These are phyloP conservation scores for Parapristionchus giblindavisi DNA, from an alignment of 2,888 invertebrate species.

Conservation along the genomic window DNA sequence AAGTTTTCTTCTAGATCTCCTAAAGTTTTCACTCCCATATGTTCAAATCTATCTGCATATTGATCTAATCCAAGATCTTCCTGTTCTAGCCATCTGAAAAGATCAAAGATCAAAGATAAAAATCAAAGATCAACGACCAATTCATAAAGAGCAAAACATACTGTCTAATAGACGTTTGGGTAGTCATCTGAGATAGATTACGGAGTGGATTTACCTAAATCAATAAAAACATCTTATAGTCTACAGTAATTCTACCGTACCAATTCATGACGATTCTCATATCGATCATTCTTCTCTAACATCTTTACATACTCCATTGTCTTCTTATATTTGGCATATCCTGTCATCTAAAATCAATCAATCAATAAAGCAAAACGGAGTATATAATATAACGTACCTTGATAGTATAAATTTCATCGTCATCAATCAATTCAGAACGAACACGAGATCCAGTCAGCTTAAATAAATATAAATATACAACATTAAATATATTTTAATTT, in stretches of 20 bases:
- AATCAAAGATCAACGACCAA: not conserved
- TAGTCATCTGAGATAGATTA: slow-evolving; percentile 14
- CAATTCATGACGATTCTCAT: slow-evolving; percentile 2
- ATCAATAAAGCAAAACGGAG: not conserved
- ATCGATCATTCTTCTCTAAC: slow-evolving; percentile 11
- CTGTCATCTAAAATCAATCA: not conserved
- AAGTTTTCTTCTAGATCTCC: not conserved
- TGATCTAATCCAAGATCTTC: not conserved
- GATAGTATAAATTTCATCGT: not conserved
- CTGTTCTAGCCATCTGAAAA: slow-evolving; percentile 16
- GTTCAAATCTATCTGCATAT: not conserved
- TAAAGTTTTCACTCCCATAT: not conserved
- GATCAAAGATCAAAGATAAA: too few species aligned
- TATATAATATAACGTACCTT: not conserved
- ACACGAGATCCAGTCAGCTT: too few species aligned
- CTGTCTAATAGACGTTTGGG: not conserved
- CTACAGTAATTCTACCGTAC: not conserved
- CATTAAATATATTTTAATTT: too few species aligned
- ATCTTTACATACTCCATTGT: not conserved
- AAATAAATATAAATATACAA: too few species aligned
- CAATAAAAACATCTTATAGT: not conserved
- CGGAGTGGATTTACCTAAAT: slow-evolving; percentile 2
- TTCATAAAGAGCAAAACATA: not conserved
- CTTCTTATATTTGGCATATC: slow-evolving; percentile 10
- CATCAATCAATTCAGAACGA: not conserved